Evolutionary conservation across 1,140 invertebrate species (phyloP), one percentile per base, ranked within the genome.

Genomic region (Maniola jurtina): DNA sequence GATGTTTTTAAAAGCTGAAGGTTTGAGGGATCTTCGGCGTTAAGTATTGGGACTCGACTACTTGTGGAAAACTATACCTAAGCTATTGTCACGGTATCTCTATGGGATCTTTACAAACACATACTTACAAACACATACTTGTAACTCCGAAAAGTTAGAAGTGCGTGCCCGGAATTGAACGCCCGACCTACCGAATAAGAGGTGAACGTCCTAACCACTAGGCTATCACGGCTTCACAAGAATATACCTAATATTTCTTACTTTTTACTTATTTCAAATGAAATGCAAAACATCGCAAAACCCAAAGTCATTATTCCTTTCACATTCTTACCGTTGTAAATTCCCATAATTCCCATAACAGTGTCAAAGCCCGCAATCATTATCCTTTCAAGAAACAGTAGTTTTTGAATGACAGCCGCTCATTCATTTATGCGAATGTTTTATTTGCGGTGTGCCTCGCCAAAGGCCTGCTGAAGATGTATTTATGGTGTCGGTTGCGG

Each of bases 391-490:
- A 64, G 62, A 69, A 66, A 76, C 74, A 68, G 74, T 74, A 74
- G 76, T 73, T 67, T 66, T 62, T 61, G 66, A 69, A 61, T 72
- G 73, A 73, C 69, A 71, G 60, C 38, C 60, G 55, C 14, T 35
- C 38, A 64, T 63, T 55, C 33, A 36, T 40, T 56, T 25, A 61
- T 55, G n/a, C 52, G 48, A 47, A 8, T 16, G 35, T 55, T 63
- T 35, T 45, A 47, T 47, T 42, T 58, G 66, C 55, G 61, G 45
- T 63, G 56, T 54, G 34, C 58, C 5, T 71, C 61, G 61, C 71
- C 52, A 74, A 79, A 75, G 61, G 72, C 52, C 66, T 75, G 71
- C 75, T 72, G 68, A 77, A 71, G 66, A 77, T 65, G 67, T 71
- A 70, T 75, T 70, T 61, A 72, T 64, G 52, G 33, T 50, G 63